Percentiles rank a stretch among this genome's conserved stretches.
Evolutionary conservation across 1,140 invertebrate genomes (phyloP).

Genomic region (Ceratina japonica): DNA sequence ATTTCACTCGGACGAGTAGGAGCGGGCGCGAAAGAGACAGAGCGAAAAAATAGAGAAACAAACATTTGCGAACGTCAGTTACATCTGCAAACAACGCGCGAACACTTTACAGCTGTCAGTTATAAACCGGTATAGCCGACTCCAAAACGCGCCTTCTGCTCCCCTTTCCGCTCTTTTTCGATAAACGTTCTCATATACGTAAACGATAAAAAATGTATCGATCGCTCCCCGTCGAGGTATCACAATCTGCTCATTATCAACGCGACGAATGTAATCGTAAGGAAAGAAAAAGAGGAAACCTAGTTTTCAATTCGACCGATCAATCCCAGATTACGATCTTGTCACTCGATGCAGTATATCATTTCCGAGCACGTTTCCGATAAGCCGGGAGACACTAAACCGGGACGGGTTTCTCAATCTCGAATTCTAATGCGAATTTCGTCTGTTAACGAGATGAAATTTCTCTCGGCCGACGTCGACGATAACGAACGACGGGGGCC

Average conservation of each 20-base stretch:
- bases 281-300: no score
- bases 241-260: background rate
- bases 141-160: constrained; percentile 1
- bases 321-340: no score
- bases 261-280: background rate
- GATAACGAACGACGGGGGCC: background rate
- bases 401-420: no score
- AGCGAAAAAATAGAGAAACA: constrained; percentile 2
- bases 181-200: constrained; percentile 12
- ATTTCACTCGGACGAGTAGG: background rate
- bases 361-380: no score
- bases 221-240: background rate
- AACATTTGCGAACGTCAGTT: constrained; percentile 34
- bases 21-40: background rate
- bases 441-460: background rate
- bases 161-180: background rate
- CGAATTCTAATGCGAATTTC: no score
- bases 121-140: constrained; percentile 28
- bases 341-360: no score
- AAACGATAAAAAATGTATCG: constrained; percentile 12
- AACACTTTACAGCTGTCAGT: constrained; percentile 35
- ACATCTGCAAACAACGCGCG: constrained; percentile 30
- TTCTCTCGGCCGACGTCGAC: no score
- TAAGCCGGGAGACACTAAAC: no score
- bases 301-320: background rate